These are phyloP conservation scores for Delichon dasypus DNA, from an alignment of 2,797 vertebrate genomes.

Conservation along the genomic window DNA sequence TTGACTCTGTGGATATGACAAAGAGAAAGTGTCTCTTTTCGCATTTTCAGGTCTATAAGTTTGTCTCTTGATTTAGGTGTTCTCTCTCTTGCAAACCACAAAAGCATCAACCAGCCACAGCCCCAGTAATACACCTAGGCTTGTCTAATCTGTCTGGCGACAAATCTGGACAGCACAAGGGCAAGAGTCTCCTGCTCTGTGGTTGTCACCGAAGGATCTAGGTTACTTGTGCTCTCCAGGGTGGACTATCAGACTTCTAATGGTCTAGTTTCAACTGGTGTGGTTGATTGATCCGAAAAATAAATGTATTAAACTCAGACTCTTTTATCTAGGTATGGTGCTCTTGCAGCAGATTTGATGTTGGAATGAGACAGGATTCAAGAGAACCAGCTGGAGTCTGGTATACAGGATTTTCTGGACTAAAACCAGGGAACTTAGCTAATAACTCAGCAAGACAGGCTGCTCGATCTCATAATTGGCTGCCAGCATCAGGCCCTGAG, in stretches of 20 bases:
- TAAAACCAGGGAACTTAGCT: slow-evolving; percentile 17
- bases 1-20: background rate
- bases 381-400: slow-evolving; percentile 26
- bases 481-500: background rate
- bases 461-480: background rate
- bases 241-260: background rate
- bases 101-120: background rate
- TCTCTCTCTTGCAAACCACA: background rate
- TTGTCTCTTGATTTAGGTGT: background rate
- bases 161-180: background rate
- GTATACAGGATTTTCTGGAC: slow-evolving; percentile 9
- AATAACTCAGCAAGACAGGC: background rate
- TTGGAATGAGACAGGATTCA: slow-evolving; percentile 16
- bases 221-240: background rate
- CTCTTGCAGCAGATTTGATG: background rate
- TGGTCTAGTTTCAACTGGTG: background rate
- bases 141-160: background rate
- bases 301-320: background rate
- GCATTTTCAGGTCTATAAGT: background rate
- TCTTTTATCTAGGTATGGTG: background rate
- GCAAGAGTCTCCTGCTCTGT: background rate
- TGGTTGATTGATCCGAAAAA: background rate
- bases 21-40: background rate
- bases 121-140: background rate
- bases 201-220: background rate